Conservation (phyloP, 2,888 invertebrate genomes). For the Morinoia aosen region DNA sequence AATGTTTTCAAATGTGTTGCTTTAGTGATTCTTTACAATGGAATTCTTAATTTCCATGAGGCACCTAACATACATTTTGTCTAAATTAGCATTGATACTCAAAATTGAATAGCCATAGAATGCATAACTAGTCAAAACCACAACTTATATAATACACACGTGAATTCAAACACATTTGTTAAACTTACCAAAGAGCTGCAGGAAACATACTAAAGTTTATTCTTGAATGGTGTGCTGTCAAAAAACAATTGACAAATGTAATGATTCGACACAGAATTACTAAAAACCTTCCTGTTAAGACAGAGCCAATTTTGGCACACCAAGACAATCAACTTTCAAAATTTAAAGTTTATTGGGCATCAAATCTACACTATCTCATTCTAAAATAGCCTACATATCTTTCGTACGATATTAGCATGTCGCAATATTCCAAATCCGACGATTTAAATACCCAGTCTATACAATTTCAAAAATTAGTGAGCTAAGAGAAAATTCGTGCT, state of each 20-base stretch:
- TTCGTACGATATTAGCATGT: background rate
- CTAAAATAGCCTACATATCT: background rate
- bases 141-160: background rate
- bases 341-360: background rate
- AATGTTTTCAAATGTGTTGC: no score
- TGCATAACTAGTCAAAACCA: background rate
- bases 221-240: background rate
- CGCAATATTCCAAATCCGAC: background rate
- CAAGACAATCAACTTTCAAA: no score
- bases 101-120: background rate
- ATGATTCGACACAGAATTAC: no score
- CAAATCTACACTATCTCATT: background rate
- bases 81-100: background rate
- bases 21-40: no score
- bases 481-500: background rate
- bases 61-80: background rate
- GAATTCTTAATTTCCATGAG: no score
- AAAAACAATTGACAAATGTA: background rate
- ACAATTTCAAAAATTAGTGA: background rate
- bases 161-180: background rate
- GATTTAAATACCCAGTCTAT: background rate
- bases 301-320: background rate
- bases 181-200: background rate
- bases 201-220: background rate
- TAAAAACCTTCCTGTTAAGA: background rate